A percentile compares a stretch with the other conserved stretches of the same genome.
Conservation (phyloP, 1,140 invertebrate species). For the Holcopasites calliopsidis region DNA sequence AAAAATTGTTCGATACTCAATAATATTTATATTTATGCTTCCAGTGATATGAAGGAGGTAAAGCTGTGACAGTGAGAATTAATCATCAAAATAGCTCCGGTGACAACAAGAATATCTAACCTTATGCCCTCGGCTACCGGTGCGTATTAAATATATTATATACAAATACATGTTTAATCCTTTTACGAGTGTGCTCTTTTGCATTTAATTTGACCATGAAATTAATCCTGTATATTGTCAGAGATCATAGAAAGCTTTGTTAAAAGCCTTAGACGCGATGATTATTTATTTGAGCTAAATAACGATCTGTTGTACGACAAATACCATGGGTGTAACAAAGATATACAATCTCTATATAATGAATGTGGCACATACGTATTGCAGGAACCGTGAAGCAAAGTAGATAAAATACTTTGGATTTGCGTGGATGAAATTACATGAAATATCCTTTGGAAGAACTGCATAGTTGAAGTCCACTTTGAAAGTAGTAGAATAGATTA, state of each 20-base stretch:
- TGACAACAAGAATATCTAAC: slow-evolving; percentile 52
- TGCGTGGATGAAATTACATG: slow-evolving; percentile 37
- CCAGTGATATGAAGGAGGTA: slow-evolving; percentile 66
- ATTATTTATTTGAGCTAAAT: slow-evolving; percentile 6
- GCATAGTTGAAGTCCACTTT: slow-evolving; percentile 43
- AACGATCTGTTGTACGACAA: slow-evolving; percentile 20
- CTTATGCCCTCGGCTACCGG: slow-evolving; percentile 66
- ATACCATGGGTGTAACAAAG: slow-evolving; percentile 30
- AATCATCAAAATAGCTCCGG: slow-evolving; percentile 43
- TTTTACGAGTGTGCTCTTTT: not conserved
- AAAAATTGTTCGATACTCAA: not conserved
- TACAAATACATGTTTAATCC: slow-evolving; percentile 2
- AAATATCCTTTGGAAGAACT: slow-evolving; percentile 30
- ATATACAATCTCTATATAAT: slow-evolving; percentile 25
- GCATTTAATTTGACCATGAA: not conserved
- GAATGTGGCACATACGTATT: slow-evolving; percentile 43
- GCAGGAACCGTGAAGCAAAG: slow-evolving; percentile 44
- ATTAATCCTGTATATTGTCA: not conserved
- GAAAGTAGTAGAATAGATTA: slow-evolving; percentile 59
- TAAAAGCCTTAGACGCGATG: slow-evolving; percentile 16
- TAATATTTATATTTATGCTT: slow-evolving; percentile 27
- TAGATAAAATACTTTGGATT: slow-evolving; percentile 44
- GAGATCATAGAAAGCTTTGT: slow-evolving; percentile 1
- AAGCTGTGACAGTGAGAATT: slow-evolving; percentile 55
- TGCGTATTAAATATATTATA: slow-evolving; percentile 20